These are phyloP conservation scores for Xenopus tropicalis DNA, from an alignment of 2,113 vertebrate species.

Conservation along the genomic window DNA sequence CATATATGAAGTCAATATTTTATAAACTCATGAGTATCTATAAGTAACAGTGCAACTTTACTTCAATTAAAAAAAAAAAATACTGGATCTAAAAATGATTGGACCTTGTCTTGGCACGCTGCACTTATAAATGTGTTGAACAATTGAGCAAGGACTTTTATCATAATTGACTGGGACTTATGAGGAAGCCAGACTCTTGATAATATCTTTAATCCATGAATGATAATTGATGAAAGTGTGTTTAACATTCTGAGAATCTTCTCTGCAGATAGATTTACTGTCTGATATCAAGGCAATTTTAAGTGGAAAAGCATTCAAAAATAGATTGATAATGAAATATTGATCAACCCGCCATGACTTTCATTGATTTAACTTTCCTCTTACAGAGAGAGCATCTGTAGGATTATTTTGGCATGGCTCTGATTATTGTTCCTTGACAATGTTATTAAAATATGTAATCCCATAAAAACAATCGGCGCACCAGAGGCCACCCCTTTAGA, in stretches of 20 bases:
- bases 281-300: conserved; percentile 33
- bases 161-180: conserved; percentile 40
- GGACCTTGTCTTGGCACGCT: background rate
- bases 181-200: conserved; percentile 21
- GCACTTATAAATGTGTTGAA: conserved; percentile 13
- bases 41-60: too few relatives aligned
- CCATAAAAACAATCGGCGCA: too few relatives aligned
- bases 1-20: background rate
- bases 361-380: conserved; percentile 29
- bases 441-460: background rate
- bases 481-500: too few relatives aligned
- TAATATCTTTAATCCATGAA: conserved; percentile 37
- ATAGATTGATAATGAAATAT: conserved; percentile 50
- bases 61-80: too few relatives aligned
- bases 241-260: conserved; percentile 23
- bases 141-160: conserved; percentile 28
- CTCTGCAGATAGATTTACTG: conserved; percentile 45
- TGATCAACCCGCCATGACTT: background rate
- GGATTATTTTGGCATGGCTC: conserved; percentile 14
- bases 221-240: conserved; percentile 37
- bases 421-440: conserved; percentile 12
- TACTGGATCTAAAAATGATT: background rate
- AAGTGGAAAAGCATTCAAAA: conserved; percentile 43
- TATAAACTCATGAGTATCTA: background rate
- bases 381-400: conserved; percentile 11